Evolutionary conservation across 2,113 vertebrate species (phyloP).

Genomic region (Lates calcarifer): DNA sequence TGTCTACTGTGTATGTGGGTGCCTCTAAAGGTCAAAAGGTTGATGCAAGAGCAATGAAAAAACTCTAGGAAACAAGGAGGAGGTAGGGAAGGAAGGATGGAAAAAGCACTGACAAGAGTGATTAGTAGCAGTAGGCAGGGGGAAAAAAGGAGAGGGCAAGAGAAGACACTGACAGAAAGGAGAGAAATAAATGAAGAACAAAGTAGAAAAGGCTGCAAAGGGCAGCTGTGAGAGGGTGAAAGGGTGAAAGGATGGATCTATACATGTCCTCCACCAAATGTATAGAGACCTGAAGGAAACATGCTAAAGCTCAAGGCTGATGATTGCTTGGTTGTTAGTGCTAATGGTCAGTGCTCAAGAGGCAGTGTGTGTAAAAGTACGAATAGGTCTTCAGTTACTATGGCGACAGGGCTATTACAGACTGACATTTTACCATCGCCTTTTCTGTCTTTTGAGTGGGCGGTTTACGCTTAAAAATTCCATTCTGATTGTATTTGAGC

Average conservation of each 20-base stretch:
- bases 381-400: constrained; percentile 66
- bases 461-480: constrained; percentile 51
- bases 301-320: constrained; percentile 32
- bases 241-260: neutral
- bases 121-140: neutral
- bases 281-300: constrained; percentile 32
- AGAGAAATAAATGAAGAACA: neutral
- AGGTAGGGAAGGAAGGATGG: neutral
- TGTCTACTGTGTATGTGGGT: neutral
- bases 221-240: constrained; percentile 1
- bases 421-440: constrained; percentile 56
- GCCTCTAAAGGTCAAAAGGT: constrained; percentile 1
- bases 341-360: constrained; percentile 63
- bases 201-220: constrained; percentile 4
- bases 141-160: neutral
- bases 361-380: constrained; percentile 49
- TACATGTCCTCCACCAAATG: neutral
- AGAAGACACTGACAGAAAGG: neutral
- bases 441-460: constrained; percentile 57
- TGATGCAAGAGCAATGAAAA: neutral
- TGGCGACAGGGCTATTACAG: constrained; percentile 65
- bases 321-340: constrained; percentile 44
- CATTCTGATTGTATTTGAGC: constrained; percentile 25
- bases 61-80: neutral
- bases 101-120: neutral